Evolutionary conservation across 2,888 invertebrate species (phyloP).

Genomic region (Gandaritis pyraliata): DNA sequence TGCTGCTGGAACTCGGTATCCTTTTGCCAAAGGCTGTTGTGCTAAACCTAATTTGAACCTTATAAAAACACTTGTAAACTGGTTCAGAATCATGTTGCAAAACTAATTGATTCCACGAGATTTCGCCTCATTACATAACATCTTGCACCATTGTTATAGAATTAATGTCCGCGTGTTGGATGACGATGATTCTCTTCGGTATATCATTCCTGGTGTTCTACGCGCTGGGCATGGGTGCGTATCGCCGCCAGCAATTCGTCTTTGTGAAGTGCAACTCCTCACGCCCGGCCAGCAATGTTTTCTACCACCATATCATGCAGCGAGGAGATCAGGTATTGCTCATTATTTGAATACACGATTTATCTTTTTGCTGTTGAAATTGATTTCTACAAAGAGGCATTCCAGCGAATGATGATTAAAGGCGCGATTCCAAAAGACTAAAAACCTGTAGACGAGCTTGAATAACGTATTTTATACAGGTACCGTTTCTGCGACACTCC

Average conservation of each 20-base stretch:
- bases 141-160: conserved; percentile 52
- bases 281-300: conserved; percentile 63
- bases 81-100: no score
- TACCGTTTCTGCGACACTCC: conserved; percentile 57
- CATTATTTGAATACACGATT: no score
- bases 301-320: conserved; percentile 64
- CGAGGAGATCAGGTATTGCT: conserved; percentile 41
- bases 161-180: conserved; percentile 73
- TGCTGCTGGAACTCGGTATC: no score
- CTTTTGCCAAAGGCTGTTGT: no score
- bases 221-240: conserved; percentile 62
- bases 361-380: no score
- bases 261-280: conserved; percentile 59
- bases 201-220: conserved; percentile 70
- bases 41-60: no score
- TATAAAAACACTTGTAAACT: no score
- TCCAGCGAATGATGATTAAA: no score
- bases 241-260: conserved; percentile 58
- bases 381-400: no score
- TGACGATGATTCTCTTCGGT: conserved; percentile 67
- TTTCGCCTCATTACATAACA: no score
- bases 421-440: no score
- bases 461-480: conserved; percentile 13
- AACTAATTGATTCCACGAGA: no score
- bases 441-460: neutral